phyloP scores from a whole-genome alignment of 2,888 invertebrate genomes.

The Nomada fabriciana region DNA sequence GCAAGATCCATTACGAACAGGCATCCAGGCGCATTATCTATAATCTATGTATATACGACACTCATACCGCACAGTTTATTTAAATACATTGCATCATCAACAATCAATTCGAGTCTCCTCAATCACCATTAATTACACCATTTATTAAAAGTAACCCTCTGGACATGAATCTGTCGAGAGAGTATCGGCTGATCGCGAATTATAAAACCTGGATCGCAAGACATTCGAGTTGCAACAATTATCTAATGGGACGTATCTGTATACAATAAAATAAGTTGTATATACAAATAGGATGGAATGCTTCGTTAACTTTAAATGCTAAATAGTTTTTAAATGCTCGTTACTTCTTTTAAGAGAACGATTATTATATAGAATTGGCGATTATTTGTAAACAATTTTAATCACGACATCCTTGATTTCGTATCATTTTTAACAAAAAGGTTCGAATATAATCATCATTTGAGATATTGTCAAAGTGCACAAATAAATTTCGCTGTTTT shows the following conservation, averaged over 20 bases:
- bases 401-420: slow-evolving; percentile 37
- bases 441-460: slow-evolving; percentile 39
- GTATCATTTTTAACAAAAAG: slow-evolving; percentile 57
- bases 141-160: no score
- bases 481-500: slow-evolving; percentile 53
- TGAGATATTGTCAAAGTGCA: slow-evolving; percentile 64
- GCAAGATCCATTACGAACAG: no score
- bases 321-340: slow-evolving; percentile 61
- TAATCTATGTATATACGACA: no score
- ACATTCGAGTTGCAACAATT: no score
- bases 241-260: slow-evolving; percentile 72
- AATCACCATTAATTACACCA: no score
- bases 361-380: slow-evolving; percentile 69
- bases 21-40: no score
- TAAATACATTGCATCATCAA: no score
- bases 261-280: slow-evolving; percentile 73
- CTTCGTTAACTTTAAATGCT: slow-evolving; percentile 65
- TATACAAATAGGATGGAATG: slow-evolving; percentile 75
- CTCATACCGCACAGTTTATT: no score
- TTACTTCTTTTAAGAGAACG: slow-evolving; percentile 60
- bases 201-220: no score
- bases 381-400: slow-evolving; percentile 47
- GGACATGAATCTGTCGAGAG: no score
- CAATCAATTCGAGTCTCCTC: no score
- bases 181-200: no score